A percentile compares a stretch with the other conserved stretches of the same genome.
phyloP scores from a whole-genome alignment of 2,113 vertebrate genomes.

The Mastomys coucha region DNA sequence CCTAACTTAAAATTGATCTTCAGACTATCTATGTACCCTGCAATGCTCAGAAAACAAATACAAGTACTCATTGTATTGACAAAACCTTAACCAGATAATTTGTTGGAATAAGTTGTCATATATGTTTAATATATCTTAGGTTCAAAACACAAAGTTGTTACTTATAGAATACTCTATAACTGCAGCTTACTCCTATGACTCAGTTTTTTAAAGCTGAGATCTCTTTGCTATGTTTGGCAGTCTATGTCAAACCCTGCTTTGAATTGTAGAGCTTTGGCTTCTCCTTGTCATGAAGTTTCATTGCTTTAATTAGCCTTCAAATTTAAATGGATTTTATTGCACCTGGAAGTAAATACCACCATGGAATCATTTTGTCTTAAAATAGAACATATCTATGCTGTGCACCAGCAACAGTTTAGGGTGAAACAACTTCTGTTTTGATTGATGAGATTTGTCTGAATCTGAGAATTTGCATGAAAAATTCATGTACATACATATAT shows the following conservation, averaged over 20 bases:
- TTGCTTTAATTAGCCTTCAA: slow-evolving; percentile 71
- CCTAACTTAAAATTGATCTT: not conserved
- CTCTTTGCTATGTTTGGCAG: slow-evolving; percentile 40
- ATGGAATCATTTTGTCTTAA: slow-evolving; percentile 67
- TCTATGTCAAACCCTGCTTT: slow-evolving; percentile 34
- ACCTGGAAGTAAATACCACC: slow-evolving; percentile 75
- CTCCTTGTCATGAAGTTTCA: slow-evolving; percentile 63
- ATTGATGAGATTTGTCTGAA: slow-evolving; percentile 69
- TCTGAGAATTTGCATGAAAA: slow-evolving; percentile 71
- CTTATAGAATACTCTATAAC: not conserved
- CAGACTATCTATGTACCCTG: not conserved
- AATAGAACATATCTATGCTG: slow-evolving; percentile 68
- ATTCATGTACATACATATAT: slow-evolving; percentile 28
- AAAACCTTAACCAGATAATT: not conserved
- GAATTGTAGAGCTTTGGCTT: slow-evolving; percentile 45
- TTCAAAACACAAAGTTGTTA: slow-evolving; percentile 3
- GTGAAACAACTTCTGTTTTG: slow-evolving; percentile 60
- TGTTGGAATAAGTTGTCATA: not conserved
- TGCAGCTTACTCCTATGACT: not conserved
- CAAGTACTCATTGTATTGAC: not conserved
- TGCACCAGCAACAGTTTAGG: slow-evolving; percentile 53
- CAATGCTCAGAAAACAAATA: not conserved
- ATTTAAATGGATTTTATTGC: slow-evolving; percentile 73
- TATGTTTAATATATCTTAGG: not conserved
- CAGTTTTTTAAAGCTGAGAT: not conserved